Conservation (phyloP, 2,797 vertebrate genomes). For the Staurois parvus region DNA sequence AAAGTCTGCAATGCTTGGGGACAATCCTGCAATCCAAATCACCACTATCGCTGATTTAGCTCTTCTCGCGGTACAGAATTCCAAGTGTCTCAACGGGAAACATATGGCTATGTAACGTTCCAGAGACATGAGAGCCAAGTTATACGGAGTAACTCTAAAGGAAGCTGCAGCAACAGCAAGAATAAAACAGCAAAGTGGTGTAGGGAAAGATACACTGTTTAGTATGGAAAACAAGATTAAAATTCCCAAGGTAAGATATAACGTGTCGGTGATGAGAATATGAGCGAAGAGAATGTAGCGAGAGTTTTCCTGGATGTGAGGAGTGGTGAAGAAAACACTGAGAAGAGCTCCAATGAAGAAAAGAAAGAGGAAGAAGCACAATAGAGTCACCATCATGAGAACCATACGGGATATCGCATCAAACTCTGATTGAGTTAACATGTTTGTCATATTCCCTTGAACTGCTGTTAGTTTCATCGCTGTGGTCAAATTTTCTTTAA, state of each 20-base stretch:
- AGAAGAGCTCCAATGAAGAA: background rate
- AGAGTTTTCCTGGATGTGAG: constrained; percentile 2
- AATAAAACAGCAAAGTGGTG: constrained; percentile 67
- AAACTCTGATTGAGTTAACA: background rate
- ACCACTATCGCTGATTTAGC: background rate
- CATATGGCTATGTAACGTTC: constrained; percentile 30
- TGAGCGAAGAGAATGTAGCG: constrained; percentile 27
- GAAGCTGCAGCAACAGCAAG: constrained; percentile 30
- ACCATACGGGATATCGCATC: background rate
- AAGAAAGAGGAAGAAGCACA: background rate
- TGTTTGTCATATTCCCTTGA: background rate
- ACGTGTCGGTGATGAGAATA: constrained; percentile 21
- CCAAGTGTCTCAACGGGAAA: constrained; percentile 1
- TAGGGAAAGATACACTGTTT: constrained; percentile 57
- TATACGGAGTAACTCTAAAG: background rate
- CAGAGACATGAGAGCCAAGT: constrained; percentile 22
- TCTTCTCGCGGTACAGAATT: background rate
- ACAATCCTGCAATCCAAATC: background rate
- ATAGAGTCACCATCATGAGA: background rate
- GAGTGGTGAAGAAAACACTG: background rate
- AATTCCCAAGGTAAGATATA: background rate
- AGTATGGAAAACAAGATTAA: background rate
- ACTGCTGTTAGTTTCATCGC: background rate
- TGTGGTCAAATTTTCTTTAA: too few species aligned
- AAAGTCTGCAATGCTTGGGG: constrained; percentile 10